phyloP scores from a whole-genome alignment of 30 jellyfish, hydroid and myxozoan genomes.

The Pseudorhiza aurosa region DNA sequence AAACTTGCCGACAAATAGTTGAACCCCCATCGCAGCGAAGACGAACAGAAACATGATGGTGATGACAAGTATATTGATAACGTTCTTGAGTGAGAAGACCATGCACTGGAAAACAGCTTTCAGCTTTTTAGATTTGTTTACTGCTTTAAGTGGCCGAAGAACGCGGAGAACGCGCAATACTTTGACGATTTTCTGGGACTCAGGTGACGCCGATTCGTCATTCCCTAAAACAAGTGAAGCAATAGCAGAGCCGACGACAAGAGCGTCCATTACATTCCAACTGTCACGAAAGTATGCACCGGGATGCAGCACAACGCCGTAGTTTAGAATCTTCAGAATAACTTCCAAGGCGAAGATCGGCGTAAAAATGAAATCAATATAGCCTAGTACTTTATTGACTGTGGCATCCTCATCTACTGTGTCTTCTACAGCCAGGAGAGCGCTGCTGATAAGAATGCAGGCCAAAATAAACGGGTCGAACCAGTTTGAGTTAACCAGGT shows the following conservation, averaged over 20 bases:
- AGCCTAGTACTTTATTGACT: constrained; percentile 63
- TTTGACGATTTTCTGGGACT: constrained; percentile 71
- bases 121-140: constrained; percentile 62
- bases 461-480: constrained; percentile 72
- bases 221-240: constrained; percentile 76
- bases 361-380: constrained; percentile 67
- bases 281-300: constrained; percentile 88
- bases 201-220: constrained; percentile 47
- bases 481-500: constrained; percentile 69
- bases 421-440: constrained; percentile 80
- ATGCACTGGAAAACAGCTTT: constrained; percentile 85
- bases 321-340: constrained; percentile 64
- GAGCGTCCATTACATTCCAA: constrained; percentile 85
- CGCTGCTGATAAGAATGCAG: constrained; percentile 85
- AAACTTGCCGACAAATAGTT: constrained; percentile 66
- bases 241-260: constrained; percentile 80
- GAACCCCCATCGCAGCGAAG: constrained; percentile 86
- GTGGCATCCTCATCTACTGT: constrained; percentile 77
- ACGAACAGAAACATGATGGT: constrained; percentile 71
- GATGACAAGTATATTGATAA: constrained; percentile 61
- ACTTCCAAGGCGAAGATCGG: constrained; percentile 84
- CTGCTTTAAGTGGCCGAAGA: constrained; percentile 66
- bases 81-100: constrained; percentile 79
- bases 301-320: constrained; percentile 77
- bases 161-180: constrained; percentile 66